Base-by-base conservation (phyloP, 2,113 vertebrate genomes). In the Nannospalax galili region DNA sequence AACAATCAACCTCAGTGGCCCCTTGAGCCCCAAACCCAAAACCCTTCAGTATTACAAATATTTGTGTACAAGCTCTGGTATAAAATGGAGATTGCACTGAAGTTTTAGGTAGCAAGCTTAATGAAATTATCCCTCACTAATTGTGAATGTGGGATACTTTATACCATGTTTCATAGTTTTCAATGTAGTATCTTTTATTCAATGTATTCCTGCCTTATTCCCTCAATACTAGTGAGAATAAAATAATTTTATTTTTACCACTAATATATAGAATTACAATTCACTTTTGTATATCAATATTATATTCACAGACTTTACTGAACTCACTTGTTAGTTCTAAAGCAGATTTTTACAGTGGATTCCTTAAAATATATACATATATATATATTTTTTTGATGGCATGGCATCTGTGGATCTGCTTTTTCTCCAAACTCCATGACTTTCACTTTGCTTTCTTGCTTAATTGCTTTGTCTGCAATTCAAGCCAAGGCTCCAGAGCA, bases 161-260 rank as follows among this genome's bases (percentile, higher is more conserved):
- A 86, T 64, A 67, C 67, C 30, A 35, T 32, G 28, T 79, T 91
- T 85, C 78, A 52, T n/a, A 37, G 52, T 58, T 87, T 91, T 42
- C 30, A 58, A 11, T 24, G 16, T 72, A 42, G 52, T 10, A 14
- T 30, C 67, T 69, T 69, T 48, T 52, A 60, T 62, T 37, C 14
- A 62, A 37, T 81, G 60, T 75, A 45, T 48, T 45, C 42, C 74
- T 75, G 28, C 56, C 35, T 60, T 74, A 73, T 86, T 94, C 26
- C 87, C 88, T 88, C 12, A 9, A 88, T 72, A 9, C 11, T 70
- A 42, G 45, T 75, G 8, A 70, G 81, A 81, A 82, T 14, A 14
- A 56, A 81, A 62, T 84, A 77, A 26, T 86, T 65, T 79, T 65
- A 79, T 79, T 93, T 95, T 88, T 22, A 91, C 81, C 60, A 62